A percentile compares a stretch with the other conserved stretches of the same genome.
Evolutionary conservation across 2,888 invertebrate species (phyloP).

Genomic region (Lissocephala sabroskyi): DNA sequence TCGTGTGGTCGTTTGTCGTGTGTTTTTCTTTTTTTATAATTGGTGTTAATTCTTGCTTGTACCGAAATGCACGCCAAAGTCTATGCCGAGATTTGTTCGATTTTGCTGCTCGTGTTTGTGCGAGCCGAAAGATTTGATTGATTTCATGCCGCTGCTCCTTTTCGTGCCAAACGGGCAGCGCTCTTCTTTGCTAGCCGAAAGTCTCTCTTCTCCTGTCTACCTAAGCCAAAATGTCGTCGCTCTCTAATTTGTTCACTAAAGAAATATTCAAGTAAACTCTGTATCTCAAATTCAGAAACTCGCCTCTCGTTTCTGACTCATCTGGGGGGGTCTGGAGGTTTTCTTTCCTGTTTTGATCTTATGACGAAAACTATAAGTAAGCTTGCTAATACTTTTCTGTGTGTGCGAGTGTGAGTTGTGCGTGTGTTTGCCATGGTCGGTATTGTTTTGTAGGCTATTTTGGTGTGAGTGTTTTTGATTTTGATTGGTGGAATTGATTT

Average conservation of each 20-base stretch:
- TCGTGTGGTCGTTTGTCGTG: constrained; percentile 19
- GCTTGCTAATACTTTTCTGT: constrained; percentile 22
- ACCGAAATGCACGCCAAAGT: constrained; percentile 59
- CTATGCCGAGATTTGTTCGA: constrained; percentile 44
- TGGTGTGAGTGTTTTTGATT: background rate
- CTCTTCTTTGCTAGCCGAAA: constrained; percentile 48
- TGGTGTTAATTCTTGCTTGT: constrained; percentile 20
- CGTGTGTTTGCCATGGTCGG: constrained; percentile 1
- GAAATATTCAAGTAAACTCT: too few species aligned
- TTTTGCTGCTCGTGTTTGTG: constrained; percentile 17
- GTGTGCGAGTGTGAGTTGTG: constrained; percentile 5
- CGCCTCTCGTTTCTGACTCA: too few species aligned
- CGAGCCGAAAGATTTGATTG: too few species aligned
- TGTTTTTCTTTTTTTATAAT: constrained; percentile 13
- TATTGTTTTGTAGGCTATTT: background rate
- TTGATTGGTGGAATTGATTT: constrained; percentile 10
- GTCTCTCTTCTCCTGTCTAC: constrained; percentile 25
- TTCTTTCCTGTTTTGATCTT: too few species aligned
- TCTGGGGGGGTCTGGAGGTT: too few species aligned
- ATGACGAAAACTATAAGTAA: constrained; percentile 28
- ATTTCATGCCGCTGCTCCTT: constrained; percentile 19
- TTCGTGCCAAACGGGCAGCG: constrained; percentile 32
- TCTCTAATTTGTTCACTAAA: too few species aligned
- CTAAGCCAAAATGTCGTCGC: constrained; percentile 28
- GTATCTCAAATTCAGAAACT: too few species aligned